Base-by-base conservation (phyloP, 2,797 vertebrate genomes). In the Oryzias sinensis region DNA sequence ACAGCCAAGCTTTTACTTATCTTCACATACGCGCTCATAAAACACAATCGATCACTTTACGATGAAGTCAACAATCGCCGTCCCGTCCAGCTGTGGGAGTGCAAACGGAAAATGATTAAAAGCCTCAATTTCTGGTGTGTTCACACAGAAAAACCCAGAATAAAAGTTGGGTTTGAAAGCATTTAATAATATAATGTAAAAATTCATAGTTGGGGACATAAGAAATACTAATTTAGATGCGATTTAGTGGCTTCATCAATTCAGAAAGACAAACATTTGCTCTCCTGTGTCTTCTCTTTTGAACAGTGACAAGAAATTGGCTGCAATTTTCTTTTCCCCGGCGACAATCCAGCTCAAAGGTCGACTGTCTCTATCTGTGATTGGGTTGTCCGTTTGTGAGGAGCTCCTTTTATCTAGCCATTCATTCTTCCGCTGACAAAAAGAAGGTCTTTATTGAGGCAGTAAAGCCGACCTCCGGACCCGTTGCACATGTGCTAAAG, bases 391-490 rank as follows among this genome's bases (percentile, higher is more conserved):
- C 42, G 59, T 20, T 22, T 16, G 44, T 56, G 46, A 18, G 44
- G 25, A 62, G 49, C 15, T 59, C 11, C 37, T 50, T 67, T 50
- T 53, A 64, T 71, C 56, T 49, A 27, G 25, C 49, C 53, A 3
- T 70, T 64, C 22, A 27, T 43, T 70, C 62, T 24, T 25, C 13
- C 22, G 33, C 37, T 54, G 60, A 50, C 57, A 46, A 48, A 65
- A 45, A 45, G 14, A 74, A 63, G 45, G 56, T 27, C 53, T 79
- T 80, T 74, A 72, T 66, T 51, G 62, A 16, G 53, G 72, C 70
- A 53, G 69, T 85, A 77, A 85, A 85, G 60, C 51, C 45, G 60
- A 57, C 52, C 76, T 73, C 46, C 66, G 67, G 45, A 60, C 76
- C 37, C 0, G 17, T 13, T 44, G 16, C 18, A n/a, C 44, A 51